Conservation (phyloP, 2,888 invertebrate genomes). For the Mesochorus sp. region DNA sequence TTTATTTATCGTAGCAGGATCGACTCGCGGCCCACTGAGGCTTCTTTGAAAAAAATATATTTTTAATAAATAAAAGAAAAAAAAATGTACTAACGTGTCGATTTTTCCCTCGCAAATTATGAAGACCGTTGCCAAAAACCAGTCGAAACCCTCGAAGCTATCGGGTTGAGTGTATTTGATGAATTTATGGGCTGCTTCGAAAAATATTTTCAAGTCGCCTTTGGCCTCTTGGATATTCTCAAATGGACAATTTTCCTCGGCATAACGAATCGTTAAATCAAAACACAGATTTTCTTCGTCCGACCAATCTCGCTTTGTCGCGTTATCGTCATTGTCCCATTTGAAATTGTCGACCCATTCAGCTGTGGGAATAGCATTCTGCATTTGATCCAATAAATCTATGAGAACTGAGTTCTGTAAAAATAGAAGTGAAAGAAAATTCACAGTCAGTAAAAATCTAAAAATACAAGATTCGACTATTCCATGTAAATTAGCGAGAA, state of each 20-base stretch:
- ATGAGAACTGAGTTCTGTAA: constrained; percentile 72
- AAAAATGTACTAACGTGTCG: constrained; percentile 69
- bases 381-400: constrained; percentile 77
- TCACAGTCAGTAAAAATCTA: too few species aligned
- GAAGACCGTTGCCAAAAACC: constrained; percentile 79
- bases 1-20: constrained; percentile 44
- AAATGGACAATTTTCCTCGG: constrained; percentile 70
- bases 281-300: constrained; percentile 76
- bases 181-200: constrained; percentile 72
- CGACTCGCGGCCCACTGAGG: constrained; percentile 80
- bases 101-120: constrained; percentile 76
- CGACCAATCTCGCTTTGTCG: constrained; percentile 68
- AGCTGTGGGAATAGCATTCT: constrained; percentile 77
- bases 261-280: constrained; percentile 73
- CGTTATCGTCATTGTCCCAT: constrained; percentile 67
- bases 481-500: background rate
- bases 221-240: constrained; percentile 64
- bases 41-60: constrained; percentile 46
- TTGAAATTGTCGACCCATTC: constrained; percentile 76
- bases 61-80: background rate
- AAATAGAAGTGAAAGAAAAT: too few species aligned
- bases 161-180: constrained; percentile 72
- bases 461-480: background rate
- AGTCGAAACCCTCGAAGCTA: constrained; percentile 77
- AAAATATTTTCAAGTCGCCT: constrained; percentile 73